Evolutionary conservation across 2,113 vertebrate species (phyloP).

Genomic region (Trochalopteron elliotii): DNA sequence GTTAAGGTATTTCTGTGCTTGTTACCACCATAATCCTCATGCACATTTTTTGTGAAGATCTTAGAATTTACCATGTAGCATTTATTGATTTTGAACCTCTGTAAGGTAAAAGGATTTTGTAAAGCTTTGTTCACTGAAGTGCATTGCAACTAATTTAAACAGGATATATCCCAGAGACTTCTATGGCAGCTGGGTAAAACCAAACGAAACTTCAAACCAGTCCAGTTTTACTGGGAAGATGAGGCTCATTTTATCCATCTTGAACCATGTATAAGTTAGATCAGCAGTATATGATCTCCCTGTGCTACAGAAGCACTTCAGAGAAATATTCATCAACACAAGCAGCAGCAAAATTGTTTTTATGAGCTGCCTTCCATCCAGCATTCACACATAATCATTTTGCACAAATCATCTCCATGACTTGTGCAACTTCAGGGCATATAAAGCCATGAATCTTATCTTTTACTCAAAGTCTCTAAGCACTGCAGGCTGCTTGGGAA

Average conservation of each 20-base stretch:
- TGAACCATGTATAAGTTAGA: background rate
- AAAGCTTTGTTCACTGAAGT: background rate
- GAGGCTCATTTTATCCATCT: background rate
- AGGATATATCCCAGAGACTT: background rate
- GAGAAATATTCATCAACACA: background rate
- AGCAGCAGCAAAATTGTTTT: background rate
- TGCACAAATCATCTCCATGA: background rate
- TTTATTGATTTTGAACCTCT: background rate
- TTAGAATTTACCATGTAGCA: background rate
- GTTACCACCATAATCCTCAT: background rate
- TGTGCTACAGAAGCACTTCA: background rate
- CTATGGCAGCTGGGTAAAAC: background rate
- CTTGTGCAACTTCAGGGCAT: background rate
- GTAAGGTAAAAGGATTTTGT: background rate
- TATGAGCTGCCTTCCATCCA: background rate
- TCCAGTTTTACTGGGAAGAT: background rate
- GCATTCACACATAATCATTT: background rate
- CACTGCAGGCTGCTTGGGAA: background rate
- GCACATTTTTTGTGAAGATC: background rate
- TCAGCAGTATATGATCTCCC: background rate
- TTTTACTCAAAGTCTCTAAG: background rate
- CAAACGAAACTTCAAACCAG: background rate
- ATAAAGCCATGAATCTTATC: background rate
- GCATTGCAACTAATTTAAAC: background rate
- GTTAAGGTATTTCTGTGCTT: background rate